Conservation (phyloP, 2,113 vertebrate genomes). For the Stercorarius parasiticus region DNA sequence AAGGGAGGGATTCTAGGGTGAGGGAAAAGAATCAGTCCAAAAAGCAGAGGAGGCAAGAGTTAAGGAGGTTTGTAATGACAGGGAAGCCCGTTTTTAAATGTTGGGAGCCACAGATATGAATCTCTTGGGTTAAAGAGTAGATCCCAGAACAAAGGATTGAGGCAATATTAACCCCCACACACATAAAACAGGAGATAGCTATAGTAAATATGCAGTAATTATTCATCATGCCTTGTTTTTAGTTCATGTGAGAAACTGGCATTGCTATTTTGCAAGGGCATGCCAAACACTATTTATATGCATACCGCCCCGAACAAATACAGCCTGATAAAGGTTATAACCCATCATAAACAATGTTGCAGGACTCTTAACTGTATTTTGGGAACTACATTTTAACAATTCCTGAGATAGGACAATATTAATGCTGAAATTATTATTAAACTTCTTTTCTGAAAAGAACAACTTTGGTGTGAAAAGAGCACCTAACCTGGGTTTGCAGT, state of each 20-base stretch:
- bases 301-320: neutral
- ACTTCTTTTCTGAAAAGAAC: neutral
- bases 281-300: neutral
- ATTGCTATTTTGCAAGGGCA: neutral
- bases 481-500: neutral
- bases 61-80: neutral
- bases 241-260: neutral
- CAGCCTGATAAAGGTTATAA: slow-evolving; percentile 3
- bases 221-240: neutral
- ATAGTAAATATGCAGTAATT: neutral
- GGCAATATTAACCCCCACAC: no score
- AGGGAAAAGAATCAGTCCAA: neutral
- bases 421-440: neutral
- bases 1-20: neutral
- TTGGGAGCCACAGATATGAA: neutral
- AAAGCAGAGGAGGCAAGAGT: neutral
- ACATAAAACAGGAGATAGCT: neutral
- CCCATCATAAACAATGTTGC: neutral
- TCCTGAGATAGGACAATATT: neutral
- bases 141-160: neutral
- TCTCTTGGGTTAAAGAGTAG: neutral
- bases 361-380: neutral
- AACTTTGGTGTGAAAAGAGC: neutral
- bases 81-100: neutral
- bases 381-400: neutral